Conservation (phyloP, 30 jellyfish, hydroid and myxozoan species). For the Aurelia sp. region DNA sequence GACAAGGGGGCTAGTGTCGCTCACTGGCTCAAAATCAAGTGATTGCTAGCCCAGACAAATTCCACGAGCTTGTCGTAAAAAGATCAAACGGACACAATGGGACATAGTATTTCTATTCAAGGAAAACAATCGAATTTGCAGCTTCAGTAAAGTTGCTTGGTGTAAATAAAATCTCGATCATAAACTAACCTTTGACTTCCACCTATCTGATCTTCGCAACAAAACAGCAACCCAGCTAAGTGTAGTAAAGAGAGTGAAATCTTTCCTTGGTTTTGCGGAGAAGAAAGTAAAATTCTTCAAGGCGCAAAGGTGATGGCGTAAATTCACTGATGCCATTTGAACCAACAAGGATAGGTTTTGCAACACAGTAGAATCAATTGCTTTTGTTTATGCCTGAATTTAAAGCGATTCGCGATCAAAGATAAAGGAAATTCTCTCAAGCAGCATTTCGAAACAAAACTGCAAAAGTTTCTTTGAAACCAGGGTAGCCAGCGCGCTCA, state of each 20-base stretch:
- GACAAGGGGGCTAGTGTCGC: slow-evolving; percentile 21
- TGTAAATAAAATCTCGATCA: slow-evolving; percentile 5
- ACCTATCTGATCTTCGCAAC: neutral
- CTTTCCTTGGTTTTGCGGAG: neutral
- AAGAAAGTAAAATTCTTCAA: neutral
- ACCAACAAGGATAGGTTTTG: no score
- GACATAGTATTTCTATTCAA: slow-evolving; percentile 12
- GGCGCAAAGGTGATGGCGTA: no score
- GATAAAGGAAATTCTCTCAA: no score
- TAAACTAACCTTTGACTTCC: neutral
- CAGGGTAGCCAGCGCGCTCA: no score
- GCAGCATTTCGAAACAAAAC: no score
- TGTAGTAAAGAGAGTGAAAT: neutral
- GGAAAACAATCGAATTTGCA: neutral
- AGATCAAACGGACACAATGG: slow-evolving; percentile 15
- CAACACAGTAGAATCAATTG: no score
- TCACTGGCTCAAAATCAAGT: slow-evolving; percentile 35
- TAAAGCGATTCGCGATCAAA: no score
- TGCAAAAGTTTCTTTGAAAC: no score
- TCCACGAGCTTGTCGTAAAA: neutral
- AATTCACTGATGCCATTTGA: no score
- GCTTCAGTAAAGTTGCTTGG: slow-evolving; percentile 45
- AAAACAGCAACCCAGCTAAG: neutral
- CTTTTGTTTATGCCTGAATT: no score
- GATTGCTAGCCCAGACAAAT: neutral